Evolutionary conservation across 2,113 vertebrate species (phyloP), one percentile per base, ranked within the genome.

Genomic region (Thomomys bottae): DNA sequence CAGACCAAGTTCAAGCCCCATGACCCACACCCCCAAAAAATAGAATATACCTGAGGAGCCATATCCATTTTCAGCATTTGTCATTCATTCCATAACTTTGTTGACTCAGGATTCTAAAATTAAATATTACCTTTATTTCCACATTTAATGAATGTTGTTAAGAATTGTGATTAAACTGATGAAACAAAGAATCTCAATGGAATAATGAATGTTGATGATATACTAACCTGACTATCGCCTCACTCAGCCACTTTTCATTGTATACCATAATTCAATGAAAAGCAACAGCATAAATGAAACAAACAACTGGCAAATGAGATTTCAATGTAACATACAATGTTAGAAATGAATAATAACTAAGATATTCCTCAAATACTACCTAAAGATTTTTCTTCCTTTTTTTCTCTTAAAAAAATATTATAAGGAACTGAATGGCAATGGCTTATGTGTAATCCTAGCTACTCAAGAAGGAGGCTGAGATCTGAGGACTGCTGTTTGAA

Each of bases 131-230:
- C 92, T 89, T 95, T 88, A 92, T 79, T 66, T 84, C 70, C 85
- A 85, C 89, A 94, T 87, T 95, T 95, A 64, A 84, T 93, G 75
- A 67, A 26, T 59, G 77, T 93, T 86, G 54, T 88, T 78, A 91
- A 95, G 75, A 91, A 75, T 30, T 83, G 26, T 88, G 78, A 87
- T 96, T 96, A 94, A 84, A 91, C 84, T 92, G 87, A 80, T 40
- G 38, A 87, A 94, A 76, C 87, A 71, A 78, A 72, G 36, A 81
- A 79, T 45, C 23, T 67, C 87, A 18, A 49, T 90, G 54, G 18
- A 89, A 92, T 91, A 79, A 91, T 68, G 32, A 91, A 89, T 54
- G 94, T 57, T 85, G 70, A 63, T 28, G 75, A 79, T 70, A 95
- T 88, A 94, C 67, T 75, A 89, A 95, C 34, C 12, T 92, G 80